Evolutionary conservation across 2,888 invertebrate species (phyloP), one percentile per base, ranked within the genome.

Genomic region (Cheilosia scutellata): DNA sequence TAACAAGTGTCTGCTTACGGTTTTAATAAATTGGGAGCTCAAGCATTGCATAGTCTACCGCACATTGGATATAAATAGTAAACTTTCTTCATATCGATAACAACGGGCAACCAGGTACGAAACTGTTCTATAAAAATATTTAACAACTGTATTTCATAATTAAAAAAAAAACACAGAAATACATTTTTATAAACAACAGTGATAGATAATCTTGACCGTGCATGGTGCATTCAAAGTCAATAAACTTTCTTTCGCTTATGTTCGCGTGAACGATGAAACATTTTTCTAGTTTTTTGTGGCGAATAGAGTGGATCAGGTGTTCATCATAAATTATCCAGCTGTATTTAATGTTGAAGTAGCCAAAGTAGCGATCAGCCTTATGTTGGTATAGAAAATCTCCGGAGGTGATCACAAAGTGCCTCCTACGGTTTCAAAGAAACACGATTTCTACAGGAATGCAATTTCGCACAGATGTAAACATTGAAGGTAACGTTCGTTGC

Each of bases 221-320:
- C 11, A 49, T 40, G 49, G 47, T 37, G 5, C 25, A 40, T 49
- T 27, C 9, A 42, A 33, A 20, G 27, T 20, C 37, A 75, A 47
- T 55, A 55, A 66, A 80, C 80, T 80, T 80, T 75, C 80, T 75
- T 80, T 80, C 33, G 37, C 13, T 31, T 47, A 53, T 5, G 47
- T 37, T 11, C 16, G 7, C 4, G 11, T 57, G 37, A 57, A 51
- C 55, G 31, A 53, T 65, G 60, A 68, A 55, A 9, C 9, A n/a
- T 44, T 47, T 16, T 44, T 47, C n/a, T n/a, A n/a, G 60, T 55
- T 68, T 70, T 51, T 55, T 20, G 47, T 47, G 40, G 47, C 13
- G 16, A 6, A 72, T 51, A 71, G 53, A 40, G 42, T 27, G 11
- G 16, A 9, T 37, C 77, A 77, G 82, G 77, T 82, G 77, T 65